A percentile compares a stretch with the other conserved stretches of the same genome.
These are phyloP conservation scores for Crax fasciolata DNA, from an alignment of 2,797 vertebrate genomes.

Conservation along the genomic window DNA sequence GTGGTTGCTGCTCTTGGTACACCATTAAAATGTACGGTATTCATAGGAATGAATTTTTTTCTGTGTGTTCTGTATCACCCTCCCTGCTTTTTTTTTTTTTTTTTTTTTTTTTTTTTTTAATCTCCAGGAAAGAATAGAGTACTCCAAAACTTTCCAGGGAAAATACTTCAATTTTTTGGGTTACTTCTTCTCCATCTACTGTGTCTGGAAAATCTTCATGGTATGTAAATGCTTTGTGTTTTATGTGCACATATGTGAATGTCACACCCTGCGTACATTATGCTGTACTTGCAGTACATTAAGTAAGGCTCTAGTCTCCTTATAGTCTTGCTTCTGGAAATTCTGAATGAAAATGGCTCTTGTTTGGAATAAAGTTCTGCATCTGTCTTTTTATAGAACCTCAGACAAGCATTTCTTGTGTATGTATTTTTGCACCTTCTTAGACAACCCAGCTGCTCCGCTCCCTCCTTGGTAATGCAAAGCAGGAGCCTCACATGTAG, in stretches of 20 bases:
- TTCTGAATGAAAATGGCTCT: not conserved
- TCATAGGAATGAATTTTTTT: conserved; percentile 9
- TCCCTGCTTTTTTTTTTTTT: not conserved
- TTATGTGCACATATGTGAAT: not conserved
- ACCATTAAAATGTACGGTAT: not conserved
- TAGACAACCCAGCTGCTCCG: fast-evolving
- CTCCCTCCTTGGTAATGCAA: not conserved
- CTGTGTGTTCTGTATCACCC: not conserved
- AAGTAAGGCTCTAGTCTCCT: not conserved
- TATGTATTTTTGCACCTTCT: not conserved
- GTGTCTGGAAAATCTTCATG: conserved; percentile 99
- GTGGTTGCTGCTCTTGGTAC: not conserved
- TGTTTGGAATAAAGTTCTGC: not conserved
- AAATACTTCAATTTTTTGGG: conserved; percentile 99
- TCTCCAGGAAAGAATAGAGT: conserved; percentile 95
- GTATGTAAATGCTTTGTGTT: conserved; percentile 81
- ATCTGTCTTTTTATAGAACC: not conserved
- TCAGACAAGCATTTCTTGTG: not conserved
- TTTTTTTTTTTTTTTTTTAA: not conserved
- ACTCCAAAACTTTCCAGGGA: conserved; percentile 98
- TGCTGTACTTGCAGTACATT: not conserved
- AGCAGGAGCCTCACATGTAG: not conserved
- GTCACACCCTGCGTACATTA: not conserved
- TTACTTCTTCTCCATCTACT: conserved; percentile 99
- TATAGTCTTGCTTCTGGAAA: not conserved